These are phyloP conservation scores for Limnodromus scolopaceus DNA, from an alignment of 2,797 vertebrate species.

Conservation along the genomic window DNA sequence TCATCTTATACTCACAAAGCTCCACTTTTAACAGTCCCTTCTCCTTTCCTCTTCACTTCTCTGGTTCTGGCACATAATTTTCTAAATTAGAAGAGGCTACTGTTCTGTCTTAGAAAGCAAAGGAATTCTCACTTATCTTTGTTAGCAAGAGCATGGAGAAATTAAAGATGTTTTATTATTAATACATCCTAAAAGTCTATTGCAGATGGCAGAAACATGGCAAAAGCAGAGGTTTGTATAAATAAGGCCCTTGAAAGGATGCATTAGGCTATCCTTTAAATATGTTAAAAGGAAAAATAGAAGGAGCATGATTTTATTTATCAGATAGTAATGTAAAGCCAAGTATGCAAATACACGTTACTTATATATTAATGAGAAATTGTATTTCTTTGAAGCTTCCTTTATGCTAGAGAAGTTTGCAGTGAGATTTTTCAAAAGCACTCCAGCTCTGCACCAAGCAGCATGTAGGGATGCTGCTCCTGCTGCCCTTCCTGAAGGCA, in stretches of 20 bases:
- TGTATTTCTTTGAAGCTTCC: neutral
- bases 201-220: neutral
- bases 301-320: neutral
- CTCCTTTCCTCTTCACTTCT: slow-evolving; percentile 58
- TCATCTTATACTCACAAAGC: slow-evolving; percentile 62
- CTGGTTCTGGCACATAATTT: slow-evolving; percentile 53
- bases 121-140: neutral
- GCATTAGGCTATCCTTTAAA: neutral
- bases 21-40: slow-evolving; percentile 29
- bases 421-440: neutral
- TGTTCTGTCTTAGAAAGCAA: neutral
- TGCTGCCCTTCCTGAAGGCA: neutral
- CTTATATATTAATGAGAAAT: neutral
- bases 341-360: neutral
- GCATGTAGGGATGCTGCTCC: accelerated
- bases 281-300: neutral
- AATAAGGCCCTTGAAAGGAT: neutral
- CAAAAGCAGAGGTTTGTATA: neutral
- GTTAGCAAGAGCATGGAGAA: neutral
- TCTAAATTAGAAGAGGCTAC: slow-evolving; percentile 51
- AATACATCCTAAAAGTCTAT: neutral
- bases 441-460: accelerated
- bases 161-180: neutral
- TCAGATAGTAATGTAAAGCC: neutral
- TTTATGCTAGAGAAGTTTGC: neutral